Base-by-base conservation (phyloP, 2,888 invertebrate genomes). In the Drosophila lacicola region DNA sequence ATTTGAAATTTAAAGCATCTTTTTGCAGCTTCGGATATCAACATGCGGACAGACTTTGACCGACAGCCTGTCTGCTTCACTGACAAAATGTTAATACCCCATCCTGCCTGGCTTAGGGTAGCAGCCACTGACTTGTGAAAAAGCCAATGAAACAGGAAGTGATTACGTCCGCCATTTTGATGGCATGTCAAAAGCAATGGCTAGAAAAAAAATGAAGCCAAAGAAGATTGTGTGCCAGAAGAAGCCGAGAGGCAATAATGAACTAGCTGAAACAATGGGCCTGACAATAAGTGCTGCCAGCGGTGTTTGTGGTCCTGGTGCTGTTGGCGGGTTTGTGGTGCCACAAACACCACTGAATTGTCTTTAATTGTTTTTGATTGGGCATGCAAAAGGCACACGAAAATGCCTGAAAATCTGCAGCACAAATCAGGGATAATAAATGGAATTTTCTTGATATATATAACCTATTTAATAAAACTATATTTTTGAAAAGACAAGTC, bases 121-220 rank as follows among this genome's bases (percentile, higher is more conserved):
- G 39, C 29, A 14, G 21, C 50, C 37, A 42, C 25, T n/a, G 56
- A 78, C 46, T 64, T 79, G 70, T 79, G 69, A 50, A 42, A 50
- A 60, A 73, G 64, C 58, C 63, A 67, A 58, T 44, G 74, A 80
- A 74, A 70, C 71, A 71, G 89, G 88, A 89, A 84, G 87, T 90
- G 89, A 81, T 90, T 90, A 90, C 76, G 73, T 74, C 70, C 70
- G 64, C 75, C 80, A 90, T 88, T 87, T 88, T 88, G 80, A 74
- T 68, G 73, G 72, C 58, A 58, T 57, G 84, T 86, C 81, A 86
- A 80, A 88, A 76, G 83, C 80, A 70, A 66, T 65, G 56, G 41
- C 50, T 56, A 53, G 62, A 65, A 25, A n/a, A 17, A 45, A 25
- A 66, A 57, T 64, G 49, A 69, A 39, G 39, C 13, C 19, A 47